A percentile compares a stretch with the other conserved stretches of the same genome.
These are phyloP conservation scores for Hofmannophila pseudospretella DNA, from an alignment of 2,888 invertebrate species.

Conservation along the genomic window DNA sequence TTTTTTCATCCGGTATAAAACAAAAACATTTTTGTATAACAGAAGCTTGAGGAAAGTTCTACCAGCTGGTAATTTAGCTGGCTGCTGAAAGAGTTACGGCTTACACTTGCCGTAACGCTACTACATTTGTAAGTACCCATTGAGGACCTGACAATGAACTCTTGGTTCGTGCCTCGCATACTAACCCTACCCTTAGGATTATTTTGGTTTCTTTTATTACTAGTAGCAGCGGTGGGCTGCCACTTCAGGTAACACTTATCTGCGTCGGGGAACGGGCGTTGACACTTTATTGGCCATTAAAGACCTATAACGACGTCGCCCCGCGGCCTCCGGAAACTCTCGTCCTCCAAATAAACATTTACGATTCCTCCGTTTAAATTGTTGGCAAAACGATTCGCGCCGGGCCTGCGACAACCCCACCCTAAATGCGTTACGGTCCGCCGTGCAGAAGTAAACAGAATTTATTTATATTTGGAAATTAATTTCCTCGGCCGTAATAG, in stretches of 20 bases:
- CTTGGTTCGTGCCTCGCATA: neutral
- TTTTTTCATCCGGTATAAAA: neutral
- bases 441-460: conserved; percentile 68
- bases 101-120: neutral
- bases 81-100: neutral
- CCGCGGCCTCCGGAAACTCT: conserved; percentile 51
- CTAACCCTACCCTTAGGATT: neutral
- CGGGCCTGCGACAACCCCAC: conserved; percentile 44
- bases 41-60: no score
- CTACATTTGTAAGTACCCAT: neutral
- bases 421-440: conserved; percentile 65
- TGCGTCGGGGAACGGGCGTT: conserved; percentile 48
- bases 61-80: no score
- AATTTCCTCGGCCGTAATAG: conserved; percentile 58
- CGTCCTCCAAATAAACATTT: conserved; percentile 69
- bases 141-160: neutral
- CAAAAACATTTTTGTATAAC: neutral
- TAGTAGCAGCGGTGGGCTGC: conserved; percentile 15
- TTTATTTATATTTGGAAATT: conserved; percentile 72
- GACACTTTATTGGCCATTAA: conserved; percentile 73
- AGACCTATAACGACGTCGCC: conserved; percentile 65
- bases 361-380: conserved; percentile 68
- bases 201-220: conserved; percentile 8
- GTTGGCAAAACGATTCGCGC: conserved; percentile 68
- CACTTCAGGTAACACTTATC: conserved; percentile 60